Conservation (phyloP, 2,113 vertebrate genomes). For the Fulmarus glacialis region DNA sequence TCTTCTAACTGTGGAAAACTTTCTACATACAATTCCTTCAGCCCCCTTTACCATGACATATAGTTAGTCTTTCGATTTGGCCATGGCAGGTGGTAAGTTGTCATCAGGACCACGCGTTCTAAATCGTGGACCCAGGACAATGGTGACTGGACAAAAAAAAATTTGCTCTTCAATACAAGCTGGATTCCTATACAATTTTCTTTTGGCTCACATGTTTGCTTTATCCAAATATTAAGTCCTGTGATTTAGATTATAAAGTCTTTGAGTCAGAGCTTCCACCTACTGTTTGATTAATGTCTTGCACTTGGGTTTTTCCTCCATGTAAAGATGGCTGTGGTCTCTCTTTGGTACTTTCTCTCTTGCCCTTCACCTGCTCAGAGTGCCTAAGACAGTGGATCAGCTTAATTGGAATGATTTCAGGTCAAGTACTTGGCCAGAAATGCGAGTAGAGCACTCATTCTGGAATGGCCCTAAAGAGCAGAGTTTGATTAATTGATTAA, state of each 20-base stretch:
- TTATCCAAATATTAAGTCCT: background rate
- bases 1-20: background rate
- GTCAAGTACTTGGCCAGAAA: background rate
- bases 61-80: background rate
- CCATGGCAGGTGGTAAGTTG: background rate
- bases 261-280: background rate
- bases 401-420: background rate
- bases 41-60: background rate
- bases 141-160: background rate
- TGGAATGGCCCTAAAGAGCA: background rate
- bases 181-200: background rate
- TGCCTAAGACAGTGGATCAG: background rate
- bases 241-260: background rate
- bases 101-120: background rate
- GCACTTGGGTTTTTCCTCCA: background rate
- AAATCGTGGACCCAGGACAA: rapidly evolving
- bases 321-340: background rate
- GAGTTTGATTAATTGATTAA: background rate
- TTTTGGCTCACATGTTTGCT: background rate
- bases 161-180: background rate
- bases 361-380: background rate
- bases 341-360: background rate
- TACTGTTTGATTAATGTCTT: background rate
- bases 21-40: background rate
- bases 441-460: background rate